phyloP scores from a whole-genome alignment of 2,797 vertebrate genomes.

The Rhinophrynus dorsalis region DNA sequence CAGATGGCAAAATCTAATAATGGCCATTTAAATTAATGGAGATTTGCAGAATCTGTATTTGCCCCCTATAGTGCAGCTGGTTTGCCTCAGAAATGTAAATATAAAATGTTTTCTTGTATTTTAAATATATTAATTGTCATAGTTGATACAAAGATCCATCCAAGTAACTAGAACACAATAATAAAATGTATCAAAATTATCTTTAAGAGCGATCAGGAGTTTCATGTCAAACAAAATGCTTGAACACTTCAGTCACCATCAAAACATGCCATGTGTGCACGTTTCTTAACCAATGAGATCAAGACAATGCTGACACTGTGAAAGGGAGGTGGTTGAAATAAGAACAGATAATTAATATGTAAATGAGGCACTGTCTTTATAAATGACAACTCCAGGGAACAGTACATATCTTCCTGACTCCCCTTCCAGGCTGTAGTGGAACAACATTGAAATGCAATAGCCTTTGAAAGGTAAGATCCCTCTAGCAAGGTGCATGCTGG shows the following conservation, averaged over 20 bases:
- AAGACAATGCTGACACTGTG: not conserved
- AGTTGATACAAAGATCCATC: too few species aligned
- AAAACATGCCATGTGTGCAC: not conserved
- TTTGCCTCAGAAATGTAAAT: too few species aligned
- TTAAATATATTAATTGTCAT: too few species aligned
- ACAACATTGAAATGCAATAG: not conserved
- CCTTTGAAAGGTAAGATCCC: not conserved
- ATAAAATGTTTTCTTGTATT: too few species aligned
- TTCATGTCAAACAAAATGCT: not conserved
- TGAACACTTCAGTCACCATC: not conserved
- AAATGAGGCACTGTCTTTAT: slow-evolving; percentile 41
- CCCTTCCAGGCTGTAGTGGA: not conserved
- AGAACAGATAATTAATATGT: slow-evolving; percentile 6
- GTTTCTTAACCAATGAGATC: slow-evolving; percentile 26
- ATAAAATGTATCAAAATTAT: too few species aligned
- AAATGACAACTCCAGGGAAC: not conserved
- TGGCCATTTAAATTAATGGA: too few species aligned
- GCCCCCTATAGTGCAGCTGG: too few species aligned
- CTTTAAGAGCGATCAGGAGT: too few species aligned
- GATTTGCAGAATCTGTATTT: too few species aligned
- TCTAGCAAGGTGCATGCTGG: too few species aligned
- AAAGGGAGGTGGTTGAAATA: not conserved
- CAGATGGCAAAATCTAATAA: too few species aligned
- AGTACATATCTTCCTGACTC: not conserved
- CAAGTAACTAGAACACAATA: too few species aligned